These are phyloP conservation scores for Chelon labrosus DNA, from an alignment of 2,797 vertebrate genomes.

Conservation along the genomic window DNA sequence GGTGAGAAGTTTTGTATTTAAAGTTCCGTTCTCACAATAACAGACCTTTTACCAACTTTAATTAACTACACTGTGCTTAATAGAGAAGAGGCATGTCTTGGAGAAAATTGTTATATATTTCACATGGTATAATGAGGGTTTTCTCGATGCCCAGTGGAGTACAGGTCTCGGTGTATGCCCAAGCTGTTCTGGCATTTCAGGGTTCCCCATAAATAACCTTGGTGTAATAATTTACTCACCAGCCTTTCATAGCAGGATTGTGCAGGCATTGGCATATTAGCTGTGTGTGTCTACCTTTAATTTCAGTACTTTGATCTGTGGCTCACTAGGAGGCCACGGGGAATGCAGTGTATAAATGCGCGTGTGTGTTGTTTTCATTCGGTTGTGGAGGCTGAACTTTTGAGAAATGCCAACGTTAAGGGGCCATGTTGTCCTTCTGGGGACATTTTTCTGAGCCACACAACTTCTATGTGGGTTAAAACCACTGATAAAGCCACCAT, in stretches of 20 bases:
- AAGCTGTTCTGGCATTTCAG: background rate
- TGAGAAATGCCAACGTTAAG: too few relatives aligned
- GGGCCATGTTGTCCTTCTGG: too few relatives aligned
- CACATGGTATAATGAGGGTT: background rate
- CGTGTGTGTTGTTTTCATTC: background rate
- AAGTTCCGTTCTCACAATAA: slow-evolving; percentile 28
- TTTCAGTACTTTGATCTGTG: slow-evolving; percentile 34
- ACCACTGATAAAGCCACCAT: too few relatives aligned
- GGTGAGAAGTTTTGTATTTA: slow-evolving; percentile 48
- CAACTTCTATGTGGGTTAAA: too few relatives aligned
- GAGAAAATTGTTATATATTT: background rate
- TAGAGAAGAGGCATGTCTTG: slow-evolving; percentile 3
- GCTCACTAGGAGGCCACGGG: slow-evolving; percentile 5
- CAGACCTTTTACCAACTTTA: slow-evolving; percentile 14
- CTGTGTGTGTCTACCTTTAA: slow-evolving; percentile 22
- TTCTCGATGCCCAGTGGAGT: background rate
- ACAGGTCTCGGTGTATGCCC: background rate
- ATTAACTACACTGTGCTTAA: slow-evolving; percentile 1
- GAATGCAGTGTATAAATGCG: background rate
- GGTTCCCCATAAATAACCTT: background rate
- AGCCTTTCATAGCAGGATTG: slow-evolving; percentile 12
- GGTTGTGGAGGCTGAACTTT: too few relatives aligned
- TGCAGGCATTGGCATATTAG: slow-evolving; percentile 19
- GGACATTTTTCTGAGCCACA: too few relatives aligned
- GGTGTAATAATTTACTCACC: slow-evolving; percentile 5